phyloP scores from a whole-genome alignment of 2,113 vertebrate species.

The Embiotoca jacksoni region DNA sequence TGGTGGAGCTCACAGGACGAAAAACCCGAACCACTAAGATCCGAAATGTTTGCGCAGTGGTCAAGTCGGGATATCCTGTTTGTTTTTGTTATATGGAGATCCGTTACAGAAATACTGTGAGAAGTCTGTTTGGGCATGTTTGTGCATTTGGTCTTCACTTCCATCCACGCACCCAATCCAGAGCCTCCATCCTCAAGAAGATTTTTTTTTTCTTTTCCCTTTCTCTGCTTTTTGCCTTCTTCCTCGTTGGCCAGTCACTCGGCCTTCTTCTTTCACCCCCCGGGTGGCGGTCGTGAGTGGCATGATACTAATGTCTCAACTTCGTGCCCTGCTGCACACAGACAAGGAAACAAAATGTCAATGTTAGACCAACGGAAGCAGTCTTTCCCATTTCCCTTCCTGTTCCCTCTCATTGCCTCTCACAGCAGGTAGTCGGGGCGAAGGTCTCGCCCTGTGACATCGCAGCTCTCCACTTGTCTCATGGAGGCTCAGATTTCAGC shows the following conservation, averaged over 20 bases:
- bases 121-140: background rate
- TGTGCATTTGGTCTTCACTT: background rate
- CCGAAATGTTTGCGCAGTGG: constrained; percentile 21
- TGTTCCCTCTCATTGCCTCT: constrained; percentile 28
- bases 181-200: background rate
- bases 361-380: constrained; percentile 7
- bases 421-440: constrained; percentile 44
- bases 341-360: constrained; percentile 6
- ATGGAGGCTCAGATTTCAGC: constrained; percentile 62
- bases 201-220: background rate
- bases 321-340: constrained; percentile 48
- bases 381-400: constrained; percentile 1
- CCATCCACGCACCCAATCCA: background rate
- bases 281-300: constrained; percentile 33
- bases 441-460: constrained; percentile 63
- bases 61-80: background rate
- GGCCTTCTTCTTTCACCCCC: constrained; percentile 4
- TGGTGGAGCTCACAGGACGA: constrained; percentile 17
- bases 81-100: constrained; percentile 24
- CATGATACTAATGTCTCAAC: constrained; percentile 41
- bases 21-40: background rate
- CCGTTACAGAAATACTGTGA: constrained; percentile 16
- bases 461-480: constrained; percentile 44
- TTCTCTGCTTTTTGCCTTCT: background rate
- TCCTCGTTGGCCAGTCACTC: constrained; percentile 13